These are phyloP conservation scores for Protonemura montana DNA, from an alignment of 2,888 invertebrate species.

Conservation along the genomic window DNA sequence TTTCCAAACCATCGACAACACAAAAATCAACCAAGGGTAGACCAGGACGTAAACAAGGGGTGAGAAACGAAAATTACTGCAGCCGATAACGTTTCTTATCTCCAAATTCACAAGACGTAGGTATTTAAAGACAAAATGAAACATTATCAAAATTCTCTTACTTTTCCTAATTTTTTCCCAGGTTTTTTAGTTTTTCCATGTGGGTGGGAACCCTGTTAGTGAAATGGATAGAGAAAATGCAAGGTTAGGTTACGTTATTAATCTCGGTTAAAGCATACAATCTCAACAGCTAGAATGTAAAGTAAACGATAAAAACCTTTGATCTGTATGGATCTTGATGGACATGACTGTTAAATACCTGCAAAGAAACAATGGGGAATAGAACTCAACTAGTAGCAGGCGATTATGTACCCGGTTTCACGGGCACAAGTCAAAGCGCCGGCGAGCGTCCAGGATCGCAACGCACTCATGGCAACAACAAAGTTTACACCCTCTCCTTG, in stretches of 20 bases:
- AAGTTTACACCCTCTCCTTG: neutral
- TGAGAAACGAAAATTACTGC: conserved; percentile 9
- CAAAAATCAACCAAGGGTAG: neutral
- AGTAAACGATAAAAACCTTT: conserved; percentile 77
- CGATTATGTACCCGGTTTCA: neutral
- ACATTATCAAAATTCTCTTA: conserved; percentile 41
- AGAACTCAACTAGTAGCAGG: neutral
- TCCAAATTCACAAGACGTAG: conserved; percentile 25
- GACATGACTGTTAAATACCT: conserved; percentile 96
- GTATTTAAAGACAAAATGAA: conserved; percentile 29
- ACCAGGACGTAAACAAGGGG: conserved; percentile 7
- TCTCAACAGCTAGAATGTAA: conserved; percentile 45
- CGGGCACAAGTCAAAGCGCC: neutral
- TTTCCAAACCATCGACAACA: conserved; percentile 1
- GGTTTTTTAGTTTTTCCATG: conserved; percentile 41
- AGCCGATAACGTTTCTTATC: conserved; percentile 34
- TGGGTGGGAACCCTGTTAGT: conserved; percentile 42
- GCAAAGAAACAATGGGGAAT: conserved; percentile 57
- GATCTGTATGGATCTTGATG: conserved; percentile 91
- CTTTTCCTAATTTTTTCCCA: conserved; percentile 42
- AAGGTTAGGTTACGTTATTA: conserved; percentile 39
- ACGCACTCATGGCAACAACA: neutral
- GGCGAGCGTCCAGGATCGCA: neutral
- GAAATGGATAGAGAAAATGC: conserved; percentile 36
- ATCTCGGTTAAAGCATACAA: conserved; percentile 36